phyloP scores from a whole-genome alignment of 2,888 invertebrate genomes.

The Cactoblastis cactorum region DNA sequence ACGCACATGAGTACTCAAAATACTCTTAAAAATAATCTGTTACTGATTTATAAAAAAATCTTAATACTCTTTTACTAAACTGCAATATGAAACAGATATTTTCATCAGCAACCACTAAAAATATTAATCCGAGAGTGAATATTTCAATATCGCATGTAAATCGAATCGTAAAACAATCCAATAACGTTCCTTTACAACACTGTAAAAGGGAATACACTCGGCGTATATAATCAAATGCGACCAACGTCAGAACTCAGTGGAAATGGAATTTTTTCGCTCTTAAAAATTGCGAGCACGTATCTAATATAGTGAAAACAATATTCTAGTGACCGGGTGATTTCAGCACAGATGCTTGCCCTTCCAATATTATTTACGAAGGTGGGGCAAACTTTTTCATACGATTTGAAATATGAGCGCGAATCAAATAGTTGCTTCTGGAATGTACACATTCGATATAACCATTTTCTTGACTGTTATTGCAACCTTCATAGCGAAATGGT shows the following conservation, averaged over 20 bases:
- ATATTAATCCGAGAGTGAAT: constrained; percentile 55
- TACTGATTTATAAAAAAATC: background rate
- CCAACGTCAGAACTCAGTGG: constrained; percentile 60
- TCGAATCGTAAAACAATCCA: constrained; percentile 61
- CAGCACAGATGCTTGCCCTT: constrained; percentile 73
- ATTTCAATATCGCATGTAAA: constrained; percentile 68
- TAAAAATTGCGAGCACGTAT: constrained; percentile 80
- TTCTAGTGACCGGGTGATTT: constrained; percentile 80
- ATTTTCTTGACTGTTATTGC: background rate
- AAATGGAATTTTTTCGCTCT: constrained; percentile 77
- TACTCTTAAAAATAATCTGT: background rate
- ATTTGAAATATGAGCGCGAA: constrained; percentile 58
- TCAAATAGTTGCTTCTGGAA: constrained; percentile 40
- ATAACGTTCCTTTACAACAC: constrained; percentile 69
- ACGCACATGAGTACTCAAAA: too few species aligned
- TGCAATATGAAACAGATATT: constrained; percentile 15
- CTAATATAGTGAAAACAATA: constrained; percentile 81
- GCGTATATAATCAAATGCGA: constrained; percentile 69
- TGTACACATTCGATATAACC: constrained; percentile 10
- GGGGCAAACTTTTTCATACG: constrained; percentile 60
- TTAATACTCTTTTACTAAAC: constrained; percentile 10
- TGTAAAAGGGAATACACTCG: constrained; percentile 66
- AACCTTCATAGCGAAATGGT: too few species aligned
- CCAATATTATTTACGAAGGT: constrained; percentile 61
- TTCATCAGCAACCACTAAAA: constrained; percentile 28